Evolutionary conservation across 2,797 vertebrate species (phyloP).

Genomic region (Enteromius anoplus): DNA sequence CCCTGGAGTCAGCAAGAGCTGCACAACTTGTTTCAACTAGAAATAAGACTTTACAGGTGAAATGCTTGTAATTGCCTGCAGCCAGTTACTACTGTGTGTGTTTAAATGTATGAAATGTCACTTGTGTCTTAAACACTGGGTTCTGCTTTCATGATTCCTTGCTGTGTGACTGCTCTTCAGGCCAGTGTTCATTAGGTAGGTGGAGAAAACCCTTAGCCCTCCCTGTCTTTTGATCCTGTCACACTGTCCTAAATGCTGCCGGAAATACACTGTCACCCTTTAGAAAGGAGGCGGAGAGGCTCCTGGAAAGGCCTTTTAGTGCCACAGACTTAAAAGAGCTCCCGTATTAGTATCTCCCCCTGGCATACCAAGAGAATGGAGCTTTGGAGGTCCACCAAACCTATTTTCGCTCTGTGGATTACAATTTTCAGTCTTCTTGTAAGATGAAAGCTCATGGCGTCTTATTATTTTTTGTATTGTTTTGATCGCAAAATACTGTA

Average conservation of each 20-base stretch:
- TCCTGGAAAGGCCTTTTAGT: slow-evolving; percentile 27
- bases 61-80: slow-evolving; percentile 29
- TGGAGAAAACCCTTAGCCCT: slow-evolving; percentile 1
- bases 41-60: slow-evolving; percentile 24
- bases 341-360: slow-evolving; percentile 7
- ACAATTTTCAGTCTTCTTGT: slow-evolving; percentile 3
- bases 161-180: slow-evolving; percentile 9
- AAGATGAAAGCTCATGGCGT: slow-evolving; percentile 27
- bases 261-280: slow-evolving; percentile 8
- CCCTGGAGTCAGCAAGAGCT: slow-evolving; percentile 18
- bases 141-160: slow-evolving; percentile 3
- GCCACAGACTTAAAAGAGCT: slow-evolving; percentile 29
- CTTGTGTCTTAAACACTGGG: slow-evolving; percentile 2
- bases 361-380: slow-evolving; percentile 12
- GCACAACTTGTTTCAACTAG: not conserved
- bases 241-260: slow-evolving; percentile 23
- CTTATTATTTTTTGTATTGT: slow-evolving; percentile 3
- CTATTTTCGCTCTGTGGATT: slow-evolving; percentile 7
- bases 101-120: slow-evolving; percentile 16
- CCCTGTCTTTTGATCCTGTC: slow-evolving; percentile 25
- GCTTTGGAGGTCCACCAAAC: slow-evolving; percentile 17
- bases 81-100: slow-evolving; percentile 9
- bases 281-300: not conserved
- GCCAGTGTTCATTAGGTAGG: slow-evolving; percentile 23
- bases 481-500: not conserved